Percentiles rank a stretch among this genome's conserved stretches.
Conservation (phyloP, 2,113 vertebrate genomes). For the Lonchura striata region DNA sequence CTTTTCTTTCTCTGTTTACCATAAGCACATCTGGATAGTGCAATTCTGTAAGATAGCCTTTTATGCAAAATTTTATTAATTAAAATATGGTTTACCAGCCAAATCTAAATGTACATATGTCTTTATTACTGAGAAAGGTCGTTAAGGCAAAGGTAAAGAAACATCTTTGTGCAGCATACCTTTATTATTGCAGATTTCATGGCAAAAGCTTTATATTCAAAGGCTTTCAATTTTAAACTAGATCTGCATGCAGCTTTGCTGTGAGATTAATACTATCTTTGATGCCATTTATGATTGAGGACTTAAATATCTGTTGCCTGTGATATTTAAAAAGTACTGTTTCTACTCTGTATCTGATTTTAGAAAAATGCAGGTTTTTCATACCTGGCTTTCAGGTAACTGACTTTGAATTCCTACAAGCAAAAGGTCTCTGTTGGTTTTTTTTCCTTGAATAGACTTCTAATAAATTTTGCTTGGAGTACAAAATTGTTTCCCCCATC, state of each 20-base stretch:
- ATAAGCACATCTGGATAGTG: slow-evolving; percentile 65
- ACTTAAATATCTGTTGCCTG: slow-evolving; percentile 79
- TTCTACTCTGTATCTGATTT: slow-evolving; percentile 87
- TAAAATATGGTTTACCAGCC: slow-evolving; percentile 74
- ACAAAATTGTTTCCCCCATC: slow-evolving; percentile 43
- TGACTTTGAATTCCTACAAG: slow-evolving; percentile 80
- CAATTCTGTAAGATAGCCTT: slow-evolving; percentile 75
- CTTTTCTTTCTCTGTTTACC: slow-evolving; percentile 41
- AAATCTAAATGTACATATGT: slow-evolving; percentile 75
- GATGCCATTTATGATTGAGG: slow-evolving; percentile 76
- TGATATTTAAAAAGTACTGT: slow-evolving; percentile 79
- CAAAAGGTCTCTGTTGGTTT: slow-evolving; percentile 79
- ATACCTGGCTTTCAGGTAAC: slow-evolving; percentile 75
- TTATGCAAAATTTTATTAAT: slow-evolving; percentile 79
- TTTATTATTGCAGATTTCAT: slow-evolving; percentile 76
- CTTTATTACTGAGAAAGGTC: slow-evolving; percentile 71
- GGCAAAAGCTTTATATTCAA: slow-evolving; percentile 76
- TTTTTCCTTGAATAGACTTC: slow-evolving; percentile 81
- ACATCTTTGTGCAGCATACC: slow-evolving; percentile 73
- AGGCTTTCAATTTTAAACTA: slow-evolving; percentile 77
- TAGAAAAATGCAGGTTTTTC: slow-evolving; percentile 74
- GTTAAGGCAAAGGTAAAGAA: slow-evolving; percentile 62
- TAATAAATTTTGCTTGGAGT: slow-evolving; percentile 94
- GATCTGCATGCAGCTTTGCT: slow-evolving; percentile 80
- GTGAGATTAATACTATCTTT: slow-evolving; percentile 75